phyloP scores from a whole-genome alignment of 2,888 invertebrate species.

The Electrophaes corylata region DNA sequence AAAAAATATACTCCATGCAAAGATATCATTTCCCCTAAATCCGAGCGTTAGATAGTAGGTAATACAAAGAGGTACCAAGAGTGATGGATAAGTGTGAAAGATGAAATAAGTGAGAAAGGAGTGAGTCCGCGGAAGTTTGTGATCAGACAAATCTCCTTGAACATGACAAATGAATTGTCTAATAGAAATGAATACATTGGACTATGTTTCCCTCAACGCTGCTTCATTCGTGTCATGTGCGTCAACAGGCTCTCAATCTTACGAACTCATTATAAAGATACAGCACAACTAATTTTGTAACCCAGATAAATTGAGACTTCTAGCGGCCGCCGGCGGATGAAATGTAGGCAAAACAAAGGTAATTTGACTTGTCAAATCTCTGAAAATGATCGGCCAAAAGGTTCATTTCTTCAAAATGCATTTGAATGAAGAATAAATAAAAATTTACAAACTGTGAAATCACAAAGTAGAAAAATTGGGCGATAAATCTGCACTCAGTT shows the following conservation, averaged over 20 bases:
- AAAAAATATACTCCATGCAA: too few species aligned
- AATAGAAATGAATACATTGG: background rate
- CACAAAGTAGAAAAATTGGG: background rate
- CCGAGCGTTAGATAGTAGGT: too few species aligned
- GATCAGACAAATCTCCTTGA: slow-evolving; percentile 3
- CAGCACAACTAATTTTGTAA: background rate
- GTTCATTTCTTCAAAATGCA: too few species aligned
- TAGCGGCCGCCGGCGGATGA: too few species aligned
- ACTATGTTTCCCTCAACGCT: slow-evolving; percentile 12
- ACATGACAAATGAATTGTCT: slow-evolving; percentile 11
- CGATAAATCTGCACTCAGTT: background rate
- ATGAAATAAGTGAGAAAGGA: too few species aligned
- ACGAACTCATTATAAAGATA: background rate
- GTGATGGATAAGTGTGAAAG: too few species aligned
- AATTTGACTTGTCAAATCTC: too few species aligned
- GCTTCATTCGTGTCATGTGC: background rate
- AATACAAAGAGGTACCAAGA: too few species aligned
- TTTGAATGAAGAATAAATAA: too few species aligned
- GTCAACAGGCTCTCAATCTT: slow-evolving; percentile 8
- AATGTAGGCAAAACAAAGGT: too few species aligned
- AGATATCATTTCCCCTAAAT: too few species aligned
- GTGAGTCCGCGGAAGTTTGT: slow-evolving; percentile 5
- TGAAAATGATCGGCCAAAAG: too few species aligned
- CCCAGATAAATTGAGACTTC: background rate
- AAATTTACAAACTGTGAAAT: background rate